Conservation (phyloP, 2,797 vertebrate species). For the Anguilla marmorata region DNA sequence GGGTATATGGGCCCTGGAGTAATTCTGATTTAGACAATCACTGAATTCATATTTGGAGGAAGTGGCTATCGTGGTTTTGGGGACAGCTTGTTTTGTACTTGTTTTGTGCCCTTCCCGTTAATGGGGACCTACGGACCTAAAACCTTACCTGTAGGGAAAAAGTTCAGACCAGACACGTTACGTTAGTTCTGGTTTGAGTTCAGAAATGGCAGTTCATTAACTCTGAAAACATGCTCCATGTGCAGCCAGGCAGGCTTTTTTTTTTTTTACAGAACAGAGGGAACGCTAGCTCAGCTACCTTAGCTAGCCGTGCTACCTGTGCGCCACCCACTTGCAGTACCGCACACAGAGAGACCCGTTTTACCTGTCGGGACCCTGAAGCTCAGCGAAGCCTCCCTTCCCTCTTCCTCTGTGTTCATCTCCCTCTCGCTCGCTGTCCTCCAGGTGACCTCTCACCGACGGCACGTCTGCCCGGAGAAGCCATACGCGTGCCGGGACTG, state of each 20-base stretch:
- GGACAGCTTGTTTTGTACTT: not conserved
- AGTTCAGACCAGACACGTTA: too few relatives aligned
- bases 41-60: not conserved
- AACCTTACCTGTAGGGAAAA: not conserved
- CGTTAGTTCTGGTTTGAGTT: not conserved
- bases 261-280: not conserved
- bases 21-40: not conserved
- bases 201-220: not conserved
- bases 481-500: conserved; percentile 76
- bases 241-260: not conserved
- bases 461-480: conserved; percentile 77
- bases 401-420: not conserved
- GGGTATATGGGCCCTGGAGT: not conserved
- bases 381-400: not conserved
- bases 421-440: conserved; percentile 30
- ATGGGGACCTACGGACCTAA: not conserved
- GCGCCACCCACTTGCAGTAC: too few relatives aligned
- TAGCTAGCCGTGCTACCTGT: too few relatives aligned
- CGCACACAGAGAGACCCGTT: not conserved
- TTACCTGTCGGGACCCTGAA: not conserved
- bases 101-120: not conserved
- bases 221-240: not conserved
- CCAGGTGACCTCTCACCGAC: conserved; percentile 75
- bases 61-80: not conserved
- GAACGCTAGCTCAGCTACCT: not conserved